A percentile compares a stretch with the other conserved stretches of the same genome.
Conservation (phyloP, 2,888 invertebrate genomes). For the Aphrophora alni region DNA sequence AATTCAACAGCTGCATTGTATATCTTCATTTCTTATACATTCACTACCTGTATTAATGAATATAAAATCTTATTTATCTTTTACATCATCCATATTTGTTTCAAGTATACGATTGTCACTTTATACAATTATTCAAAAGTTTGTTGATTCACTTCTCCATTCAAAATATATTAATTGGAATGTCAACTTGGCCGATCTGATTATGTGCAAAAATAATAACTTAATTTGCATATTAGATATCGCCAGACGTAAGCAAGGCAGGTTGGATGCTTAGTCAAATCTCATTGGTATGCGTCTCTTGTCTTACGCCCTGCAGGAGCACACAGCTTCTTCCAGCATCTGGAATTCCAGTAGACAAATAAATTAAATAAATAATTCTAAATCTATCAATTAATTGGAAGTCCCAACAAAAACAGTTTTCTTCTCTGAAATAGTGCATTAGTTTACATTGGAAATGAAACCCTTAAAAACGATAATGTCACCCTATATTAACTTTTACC, state of each 20-base stretch:
- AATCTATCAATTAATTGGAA: neutral
- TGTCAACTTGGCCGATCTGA: neutral
- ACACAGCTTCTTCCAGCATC: neutral
- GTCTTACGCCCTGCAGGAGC: neutral
- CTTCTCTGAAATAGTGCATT: no score
- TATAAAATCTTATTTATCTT: no score
- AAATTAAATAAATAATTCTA: neutral
- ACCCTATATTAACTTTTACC: no score
- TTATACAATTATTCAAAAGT: neutral
- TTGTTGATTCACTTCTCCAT: neutral
- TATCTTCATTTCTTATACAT: no score
- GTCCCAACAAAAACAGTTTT: no score
- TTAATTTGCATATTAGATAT: neutral
- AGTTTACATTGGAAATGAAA: no score
- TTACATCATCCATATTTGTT: no score
- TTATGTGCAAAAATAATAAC: neutral
- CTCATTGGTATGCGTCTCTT: neutral
- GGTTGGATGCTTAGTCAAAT: neutral
- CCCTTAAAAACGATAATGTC: no score
- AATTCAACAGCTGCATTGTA: no score
- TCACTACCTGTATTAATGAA: no score
- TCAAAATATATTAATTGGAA: neutral
- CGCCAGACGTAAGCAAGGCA: no score
- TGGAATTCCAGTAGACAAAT: constrained; percentile 1
- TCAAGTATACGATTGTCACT: no score